Conservation (phyloP, 2,113 vertebrate genomes). For the Perognathus longimembris region DNA sequence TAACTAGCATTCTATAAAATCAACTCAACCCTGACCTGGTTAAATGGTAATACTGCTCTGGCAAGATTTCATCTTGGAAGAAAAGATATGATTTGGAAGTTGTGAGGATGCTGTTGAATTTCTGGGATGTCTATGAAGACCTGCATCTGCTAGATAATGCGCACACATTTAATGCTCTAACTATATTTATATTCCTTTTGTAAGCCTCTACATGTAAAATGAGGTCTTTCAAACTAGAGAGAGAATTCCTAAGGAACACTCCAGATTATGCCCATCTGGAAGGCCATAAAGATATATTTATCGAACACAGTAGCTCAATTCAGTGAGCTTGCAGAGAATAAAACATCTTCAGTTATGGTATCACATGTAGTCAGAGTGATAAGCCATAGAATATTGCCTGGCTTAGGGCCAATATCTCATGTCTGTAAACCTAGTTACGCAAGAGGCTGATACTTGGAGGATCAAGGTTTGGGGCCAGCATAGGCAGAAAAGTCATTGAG, state of each 20-base stretch:
- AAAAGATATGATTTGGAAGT: not conserved
- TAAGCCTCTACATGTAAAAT: not conserved
- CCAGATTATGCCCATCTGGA: not conserved
- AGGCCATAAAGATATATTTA: not conserved
- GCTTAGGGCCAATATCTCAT: not conserved
- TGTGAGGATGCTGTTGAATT: not conserved
- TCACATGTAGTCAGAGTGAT: not conserved
- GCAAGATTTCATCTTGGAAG: not conserved
- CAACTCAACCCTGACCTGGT: not conserved
- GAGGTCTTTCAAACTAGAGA: not conserved
- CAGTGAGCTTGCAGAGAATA: not conserved
- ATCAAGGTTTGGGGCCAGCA: no score
- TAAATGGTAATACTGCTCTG: not conserved
- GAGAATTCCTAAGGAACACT: constrained; percentile 1
- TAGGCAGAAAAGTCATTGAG: no score
- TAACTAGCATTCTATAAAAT: constrained; percentile 22
- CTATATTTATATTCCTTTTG: not conserved
- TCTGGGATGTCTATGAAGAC: not conserved
- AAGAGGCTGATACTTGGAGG: no score
- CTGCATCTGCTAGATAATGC: not conserved
- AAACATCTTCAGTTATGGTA: not conserved
- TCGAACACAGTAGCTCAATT: not conserved
- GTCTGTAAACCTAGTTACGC: no score
- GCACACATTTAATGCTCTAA: not conserved
- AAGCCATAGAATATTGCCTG: not conserved